A percentile compares a stretch with the other conserved stretches of the same genome.
Evolutionary conservation across 2,888 invertebrate genomes (phyloP).

Genomic region (Clepsis dumicolana): DNA sequence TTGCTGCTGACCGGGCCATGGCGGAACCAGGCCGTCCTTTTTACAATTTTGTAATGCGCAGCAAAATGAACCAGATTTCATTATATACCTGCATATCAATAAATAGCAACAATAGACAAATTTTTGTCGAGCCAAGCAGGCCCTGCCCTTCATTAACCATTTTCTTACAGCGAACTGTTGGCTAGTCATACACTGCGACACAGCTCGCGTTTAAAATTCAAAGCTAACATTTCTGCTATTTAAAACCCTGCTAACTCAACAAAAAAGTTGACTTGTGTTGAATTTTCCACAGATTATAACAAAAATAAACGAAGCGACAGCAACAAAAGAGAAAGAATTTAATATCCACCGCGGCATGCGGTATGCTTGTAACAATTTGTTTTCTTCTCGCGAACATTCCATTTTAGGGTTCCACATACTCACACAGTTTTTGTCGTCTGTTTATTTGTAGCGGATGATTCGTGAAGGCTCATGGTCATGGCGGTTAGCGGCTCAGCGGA

Average conservation of each 20-base stretch:
- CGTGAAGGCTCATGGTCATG: conserved; percentile 45
- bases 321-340: conserved; percentile 79
- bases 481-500: conserved; percentile 30
- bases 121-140: too few species aligned
- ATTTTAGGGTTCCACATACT: conserved; percentile 66
- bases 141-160: too few species aligned
- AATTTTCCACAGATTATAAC: conserved; percentile 69
- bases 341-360: conserved; percentile 76
- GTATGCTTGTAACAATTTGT: conserved; percentile 77
- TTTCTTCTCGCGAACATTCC: conserved; percentile 71
- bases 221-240: conserved; percentile 66
- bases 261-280: conserved; percentile 67
- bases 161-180: neutral
- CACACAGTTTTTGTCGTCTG: conserved; percentile 54
- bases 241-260: conserved; percentile 61
- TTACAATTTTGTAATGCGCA: too few species aligned
- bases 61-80: too few species aligned
- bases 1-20: too few species aligned
- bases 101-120: too few species aligned
- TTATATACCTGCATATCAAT: too few species aligned
- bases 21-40: too few species aligned
- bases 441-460: conserved; percentile 52
- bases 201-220: conserved; percentile 57
- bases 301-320: conserved; percentile 70
- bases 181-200: neutral